Conservation (phyloP, 1,140 invertebrate species). For the Polyergus mexicanus region DNA sequence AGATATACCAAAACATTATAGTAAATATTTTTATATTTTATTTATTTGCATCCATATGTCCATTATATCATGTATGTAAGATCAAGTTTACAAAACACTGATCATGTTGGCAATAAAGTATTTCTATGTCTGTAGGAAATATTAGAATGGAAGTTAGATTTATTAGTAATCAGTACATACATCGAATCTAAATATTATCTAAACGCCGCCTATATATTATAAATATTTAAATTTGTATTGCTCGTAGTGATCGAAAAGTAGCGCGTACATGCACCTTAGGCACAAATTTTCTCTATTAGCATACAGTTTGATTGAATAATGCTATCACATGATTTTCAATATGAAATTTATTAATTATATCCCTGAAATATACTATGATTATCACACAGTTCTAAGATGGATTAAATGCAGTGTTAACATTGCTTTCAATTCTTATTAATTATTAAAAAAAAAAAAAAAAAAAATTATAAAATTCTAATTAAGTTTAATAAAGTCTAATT, state of each 20-base stretch:
- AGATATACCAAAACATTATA: constrained; percentile 57
- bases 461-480: constrained; percentile 7
- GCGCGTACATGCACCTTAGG: constrained; percentile 64
- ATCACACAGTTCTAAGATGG: constrained; percentile 68
- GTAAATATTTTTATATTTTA: constrained; percentile 19
- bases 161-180: not conserved
- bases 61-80: not conserved
- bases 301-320: constrained; percentile 48
- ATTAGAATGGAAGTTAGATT: constrained; percentile 26
- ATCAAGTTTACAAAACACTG: constrained; percentile 25
- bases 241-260: constrained; percentile 57
- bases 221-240: constrained; percentile 73
- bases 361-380: constrained; percentile 69
- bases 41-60: constrained; percentile 21
- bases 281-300: constrained; percentile 55
- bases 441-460: not conserved
- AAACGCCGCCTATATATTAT: constrained; percentile 54
- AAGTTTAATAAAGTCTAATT: not conserved
- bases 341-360: constrained; percentile 53
- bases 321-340: constrained; percentile 58
- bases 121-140: constrained; percentile 8
- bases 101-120: constrained; percentile 32
- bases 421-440: constrained; percentile 67
- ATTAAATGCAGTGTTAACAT: constrained; percentile 66
- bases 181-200: constrained; percentile 54